These are phyloP conservation scores for Heliconius hewitsoni DNA, from an alignment of 1,140 invertebrate species.

Conservation along the genomic window DNA sequence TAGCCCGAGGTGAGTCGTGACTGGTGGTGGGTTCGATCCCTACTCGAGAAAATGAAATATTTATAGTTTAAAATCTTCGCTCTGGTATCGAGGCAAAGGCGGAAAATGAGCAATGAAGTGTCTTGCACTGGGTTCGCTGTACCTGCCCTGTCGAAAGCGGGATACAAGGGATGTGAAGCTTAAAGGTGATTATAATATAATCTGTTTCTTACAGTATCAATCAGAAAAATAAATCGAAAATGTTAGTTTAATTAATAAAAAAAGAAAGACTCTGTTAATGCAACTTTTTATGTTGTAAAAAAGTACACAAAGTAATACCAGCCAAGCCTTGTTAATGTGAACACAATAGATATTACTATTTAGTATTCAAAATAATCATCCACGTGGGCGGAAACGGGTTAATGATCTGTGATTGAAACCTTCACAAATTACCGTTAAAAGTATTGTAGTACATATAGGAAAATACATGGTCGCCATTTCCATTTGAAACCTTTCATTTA, in stretches of 20 bases:
- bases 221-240: neutral
- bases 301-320: neutral
- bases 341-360: slow-evolving; percentile 17
- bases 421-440: slow-evolving; percentile 28
- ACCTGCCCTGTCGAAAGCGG: too few species aligned
- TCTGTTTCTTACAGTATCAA: neutral
- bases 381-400: slow-evolving; percentile 37
- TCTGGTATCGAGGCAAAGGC: too few species aligned
- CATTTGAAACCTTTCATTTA: slow-evolving; percentile 13
- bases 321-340: slow-evolving; percentile 3
- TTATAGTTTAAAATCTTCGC: too few species aligned
- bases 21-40: too few species aligned
- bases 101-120: too few species aligned
- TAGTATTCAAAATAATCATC: slow-evolving; percentile 30
- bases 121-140: too few species aligned
- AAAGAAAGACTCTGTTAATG: neutral
- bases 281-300: neutral
- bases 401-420: slow-evolving; percentile 35
- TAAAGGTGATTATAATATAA: neutral
- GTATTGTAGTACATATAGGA: slow-evolving; percentile 18
- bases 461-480: neutral
- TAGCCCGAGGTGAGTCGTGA: too few species aligned
- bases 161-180: too few species aligned
- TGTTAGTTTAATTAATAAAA: neutral
- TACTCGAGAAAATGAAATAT: too few species aligned